Evolutionary conservation across 2,113 vertebrate species (phyloP).

Genomic region (Misgurnus mizolepis): DNA sequence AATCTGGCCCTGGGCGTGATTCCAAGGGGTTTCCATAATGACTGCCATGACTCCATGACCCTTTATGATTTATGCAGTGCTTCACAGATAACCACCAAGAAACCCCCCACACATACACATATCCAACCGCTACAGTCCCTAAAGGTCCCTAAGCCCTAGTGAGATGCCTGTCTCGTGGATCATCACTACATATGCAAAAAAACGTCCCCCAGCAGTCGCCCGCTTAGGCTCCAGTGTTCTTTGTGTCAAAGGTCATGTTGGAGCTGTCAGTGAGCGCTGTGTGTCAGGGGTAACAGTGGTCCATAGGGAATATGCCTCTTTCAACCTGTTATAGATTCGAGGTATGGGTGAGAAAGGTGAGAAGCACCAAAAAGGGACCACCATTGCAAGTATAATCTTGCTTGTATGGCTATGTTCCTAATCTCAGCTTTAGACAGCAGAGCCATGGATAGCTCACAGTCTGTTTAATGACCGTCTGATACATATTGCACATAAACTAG

Average conservation of each 20-base stretch:
- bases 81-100: slow-evolving; percentile 58
- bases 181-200: slow-evolving; percentile 37
- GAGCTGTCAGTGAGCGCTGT: slow-evolving; percentile 66
- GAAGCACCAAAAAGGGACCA: neutral
- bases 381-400: neutral
- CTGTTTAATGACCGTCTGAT: no score
- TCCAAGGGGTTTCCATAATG: slow-evolving; percentile 73
- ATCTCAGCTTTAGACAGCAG: no score
- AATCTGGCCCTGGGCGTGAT: slow-evolving; percentile 69
- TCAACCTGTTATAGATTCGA: slow-evolving; percentile 17
- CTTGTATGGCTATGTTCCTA: neutral
- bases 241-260: slow-evolving; percentile 65
- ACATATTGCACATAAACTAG: no score
- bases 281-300: slow-evolving; percentile 61
- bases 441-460: no score
- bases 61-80: slow-evolving; percentile 63
- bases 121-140: slow-evolving; percentile 48
- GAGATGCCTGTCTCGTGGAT: slow-evolving; percentile 16
- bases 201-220: slow-evolving; percentile 38
- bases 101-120: slow-evolving; percentile 38
- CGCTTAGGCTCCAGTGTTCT: slow-evolving; percentile 68
- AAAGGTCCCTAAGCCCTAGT: slow-evolving; percentile 12
- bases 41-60: slow-evolving; percentile 66
- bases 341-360: slow-evolving; percentile 23
- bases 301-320: slow-evolving; percentile 52